Conservation (phyloP, 2,113 vertebrate genomes). For the Nettapus auritus region DNA sequence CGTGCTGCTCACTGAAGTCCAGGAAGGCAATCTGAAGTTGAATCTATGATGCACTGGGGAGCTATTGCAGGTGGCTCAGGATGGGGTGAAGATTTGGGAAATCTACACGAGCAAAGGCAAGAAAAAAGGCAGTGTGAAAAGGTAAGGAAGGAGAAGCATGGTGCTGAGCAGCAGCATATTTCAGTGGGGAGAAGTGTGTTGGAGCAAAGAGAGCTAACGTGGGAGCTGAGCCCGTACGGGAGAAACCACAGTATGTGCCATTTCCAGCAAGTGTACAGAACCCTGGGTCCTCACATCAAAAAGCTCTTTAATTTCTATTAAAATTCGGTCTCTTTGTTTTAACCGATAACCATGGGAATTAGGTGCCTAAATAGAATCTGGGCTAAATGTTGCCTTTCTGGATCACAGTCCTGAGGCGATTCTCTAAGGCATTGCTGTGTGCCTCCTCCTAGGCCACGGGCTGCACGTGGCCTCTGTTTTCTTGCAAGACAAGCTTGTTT, state of each 20-base stretch:
- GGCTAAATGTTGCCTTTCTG: not conserved
- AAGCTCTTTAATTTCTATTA: not conserved
- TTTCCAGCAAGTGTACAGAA: not conserved
- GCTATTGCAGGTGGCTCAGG: not conserved
- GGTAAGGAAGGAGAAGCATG: not conserved
- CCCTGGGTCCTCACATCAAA: not conserved
- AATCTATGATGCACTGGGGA: conserved; percentile 10
- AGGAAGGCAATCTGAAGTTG: not conserved
- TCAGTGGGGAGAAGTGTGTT: not conserved
- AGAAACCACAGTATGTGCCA: not conserved
- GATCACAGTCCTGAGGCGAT: rapidly evolving
- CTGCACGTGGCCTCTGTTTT: rapidly evolving
- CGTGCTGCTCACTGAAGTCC: not conserved
- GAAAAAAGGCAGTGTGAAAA: not conserved
- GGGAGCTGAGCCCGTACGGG: rapidly evolving
- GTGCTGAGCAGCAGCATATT: not conserved
- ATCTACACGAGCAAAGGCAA: not conserved
- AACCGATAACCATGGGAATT: not conserved
- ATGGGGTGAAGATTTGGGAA: not conserved
- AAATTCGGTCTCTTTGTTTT: not conserved
- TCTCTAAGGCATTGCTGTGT: not conserved
- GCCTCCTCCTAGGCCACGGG: not conserved
- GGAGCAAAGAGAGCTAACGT: not conserved
- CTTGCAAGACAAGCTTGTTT: not conserved
- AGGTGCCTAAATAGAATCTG: not conserved